Percentiles rank a stretch among this genome's conserved stretches.
Conservation (phyloP, 2,888 invertebrate species). For the Anagyrus pseudococci region DNA sequence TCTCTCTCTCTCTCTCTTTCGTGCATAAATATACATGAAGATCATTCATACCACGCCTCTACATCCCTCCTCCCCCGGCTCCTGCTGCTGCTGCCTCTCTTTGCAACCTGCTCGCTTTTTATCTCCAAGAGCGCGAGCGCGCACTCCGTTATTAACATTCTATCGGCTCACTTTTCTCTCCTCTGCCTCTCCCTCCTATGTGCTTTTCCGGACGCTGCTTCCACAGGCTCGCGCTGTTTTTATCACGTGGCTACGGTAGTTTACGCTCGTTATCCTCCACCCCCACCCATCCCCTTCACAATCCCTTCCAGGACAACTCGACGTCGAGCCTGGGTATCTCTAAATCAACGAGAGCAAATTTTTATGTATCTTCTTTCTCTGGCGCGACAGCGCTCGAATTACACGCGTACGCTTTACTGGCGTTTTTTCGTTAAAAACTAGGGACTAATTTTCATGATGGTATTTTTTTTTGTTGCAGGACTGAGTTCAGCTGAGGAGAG, state of each 20-base stretch:
- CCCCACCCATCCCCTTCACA: not conserved
- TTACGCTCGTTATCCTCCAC: not conserved
- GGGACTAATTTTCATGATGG: slow-evolving; percentile 34
- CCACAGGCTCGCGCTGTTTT: slow-evolving; percentile 33
- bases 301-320: not conserved
- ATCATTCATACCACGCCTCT: slow-evolving; percentile 55
- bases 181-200: no score
- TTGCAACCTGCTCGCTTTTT: no score
- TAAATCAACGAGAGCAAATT: slow-evolving; percentile 11
- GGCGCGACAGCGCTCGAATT: no score
- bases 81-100: no score
- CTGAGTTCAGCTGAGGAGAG: slow-evolving; percentile 71
- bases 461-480: slow-evolving; percentile 62
- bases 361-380: no score
- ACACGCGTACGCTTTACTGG: slow-evolving; percentile 21
- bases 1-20: no score
- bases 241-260: slow-evolving; percentile 4
- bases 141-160: slow-evolving; percentile 57
- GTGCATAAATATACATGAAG: slow-evolving; percentile 61
- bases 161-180: no score
- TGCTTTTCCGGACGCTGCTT: no score
- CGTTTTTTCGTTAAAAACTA: no score
- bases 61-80: no score
- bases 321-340: not conserved
- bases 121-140: no score